These are phyloP conservation scores for Palythoa grandiflora DNA, from an alignment of 92 coral and sea anemone genomes.

Conservation along the genomic window DNA sequence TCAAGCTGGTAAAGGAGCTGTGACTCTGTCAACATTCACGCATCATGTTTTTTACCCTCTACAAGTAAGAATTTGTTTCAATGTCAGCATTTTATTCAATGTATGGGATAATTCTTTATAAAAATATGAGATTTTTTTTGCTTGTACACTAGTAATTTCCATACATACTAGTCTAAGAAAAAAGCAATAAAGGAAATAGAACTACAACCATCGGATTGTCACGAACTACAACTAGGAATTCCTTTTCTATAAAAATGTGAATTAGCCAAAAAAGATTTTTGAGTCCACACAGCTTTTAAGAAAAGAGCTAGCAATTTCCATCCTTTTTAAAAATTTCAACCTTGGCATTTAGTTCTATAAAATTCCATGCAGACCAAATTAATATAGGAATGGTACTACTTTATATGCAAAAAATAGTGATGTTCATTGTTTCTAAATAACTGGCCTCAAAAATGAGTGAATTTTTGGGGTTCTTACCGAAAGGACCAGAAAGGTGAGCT, in stretches of 20 bases:
- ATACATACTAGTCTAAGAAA: background rate
- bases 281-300: too few relatives aligned
- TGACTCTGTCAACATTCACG: conserved; percentile 48
- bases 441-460: background rate
- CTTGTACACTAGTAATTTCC: background rate
- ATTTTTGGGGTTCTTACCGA: too few relatives aligned
- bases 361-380: too few relatives aligned
- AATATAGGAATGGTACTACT: too few relatives aligned
- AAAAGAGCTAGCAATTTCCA: too few relatives aligned
- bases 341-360: too few relatives aligned
- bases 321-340: too few relatives aligned
- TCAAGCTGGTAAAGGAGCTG: conserved; percentile 32
- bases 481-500: background rate
- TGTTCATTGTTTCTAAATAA: too few relatives aligned
- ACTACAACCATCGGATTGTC: background rate
- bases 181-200: background rate
- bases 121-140: background rate
- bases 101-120: background rate
- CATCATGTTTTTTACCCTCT: conserved; percentile 41
- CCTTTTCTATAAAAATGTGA: background rate
- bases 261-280: background rate
- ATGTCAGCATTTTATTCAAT: background rate
- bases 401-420: too few relatives aligned
- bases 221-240: too few relatives aligned
- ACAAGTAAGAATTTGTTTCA: background rate